phyloP scores from a whole-genome alignment of 2,888 invertebrate species.

The Erynnis tages region DNA sequence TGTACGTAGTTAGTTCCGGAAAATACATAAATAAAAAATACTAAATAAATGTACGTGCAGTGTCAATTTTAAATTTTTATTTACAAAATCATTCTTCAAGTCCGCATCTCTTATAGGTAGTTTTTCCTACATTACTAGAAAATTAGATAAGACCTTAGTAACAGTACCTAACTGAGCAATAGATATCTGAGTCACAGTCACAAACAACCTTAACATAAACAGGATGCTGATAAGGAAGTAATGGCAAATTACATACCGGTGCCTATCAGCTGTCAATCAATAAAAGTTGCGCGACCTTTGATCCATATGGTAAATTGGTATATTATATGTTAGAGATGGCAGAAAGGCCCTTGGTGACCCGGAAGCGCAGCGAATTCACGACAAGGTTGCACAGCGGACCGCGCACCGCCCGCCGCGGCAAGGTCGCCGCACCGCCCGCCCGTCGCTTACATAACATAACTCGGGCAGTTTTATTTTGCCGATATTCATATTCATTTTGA shows the following conservation, averaged over 20 bases:
- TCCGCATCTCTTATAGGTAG: too few relatives aligned
- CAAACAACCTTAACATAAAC: not conserved
- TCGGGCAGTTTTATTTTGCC: slow-evolving; percentile 32
- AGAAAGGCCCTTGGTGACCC: slow-evolving; percentile 70
- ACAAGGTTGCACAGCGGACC: slow-evolving; percentile 58
- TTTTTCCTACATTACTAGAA: too few relatives aligned
- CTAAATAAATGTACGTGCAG: too few relatives aligned
- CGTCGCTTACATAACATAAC: slow-evolving; percentile 63
- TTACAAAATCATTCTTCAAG: too few relatives aligned
- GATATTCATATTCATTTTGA: too few relatives aligned
- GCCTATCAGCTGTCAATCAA: slow-evolving; percentile 17
- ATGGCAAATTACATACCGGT: slow-evolving; percentile 1
- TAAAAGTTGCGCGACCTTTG: slow-evolving; percentile 18
- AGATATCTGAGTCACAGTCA: not conserved
- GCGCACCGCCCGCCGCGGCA: slow-evolving; percentile 46
- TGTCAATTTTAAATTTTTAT: too few relatives aligned
- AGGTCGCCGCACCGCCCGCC: slow-evolving; percentile 47
- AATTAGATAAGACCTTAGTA: too few relatives aligned
- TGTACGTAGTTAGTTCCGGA: too few relatives aligned
- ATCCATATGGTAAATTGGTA: slow-evolving; percentile 23
- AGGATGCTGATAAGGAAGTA: slow-evolving; percentile 18
- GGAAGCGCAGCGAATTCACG: slow-evolving; percentile 66
- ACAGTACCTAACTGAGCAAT: too few relatives aligned
- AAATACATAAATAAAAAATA: too few relatives aligned
- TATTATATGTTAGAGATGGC: slow-evolving; percentile 35